Conservation (phyloP, 1,140 invertebrate species). For the Drosophila bocqueti region DNA sequence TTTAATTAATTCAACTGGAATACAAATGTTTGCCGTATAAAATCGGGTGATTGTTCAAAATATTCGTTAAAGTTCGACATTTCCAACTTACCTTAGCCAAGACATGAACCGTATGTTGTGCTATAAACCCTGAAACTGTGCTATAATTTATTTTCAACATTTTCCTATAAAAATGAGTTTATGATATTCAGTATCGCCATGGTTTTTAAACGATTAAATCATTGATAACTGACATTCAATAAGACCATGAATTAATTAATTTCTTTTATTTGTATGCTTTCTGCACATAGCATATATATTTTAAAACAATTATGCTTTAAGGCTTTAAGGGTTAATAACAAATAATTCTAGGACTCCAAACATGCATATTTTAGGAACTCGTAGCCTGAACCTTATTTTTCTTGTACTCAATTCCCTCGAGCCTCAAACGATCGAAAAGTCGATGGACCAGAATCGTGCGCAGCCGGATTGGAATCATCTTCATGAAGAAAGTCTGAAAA, state of each 20-base stretch:
- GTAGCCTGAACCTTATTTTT: constrained; percentile 25
- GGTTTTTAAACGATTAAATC: neutral
- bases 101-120: neutral
- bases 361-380: neutral
- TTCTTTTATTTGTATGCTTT: neutral
- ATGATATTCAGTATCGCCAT: too few relatives aligned
- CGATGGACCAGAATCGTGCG: constrained; percentile 57
- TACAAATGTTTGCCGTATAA: neutral
- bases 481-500: constrained; percentile 74
- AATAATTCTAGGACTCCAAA: too few relatives aligned
- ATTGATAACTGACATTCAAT: too few relatives aligned
- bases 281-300: neutral
- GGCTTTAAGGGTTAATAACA: too few relatives aligned
- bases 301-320: too few relatives aligned
- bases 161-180: neutral
- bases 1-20: neutral
- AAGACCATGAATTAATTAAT: neutral
- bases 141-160: neutral
- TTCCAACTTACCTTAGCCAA: neutral
- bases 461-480: constrained; percentile 61
- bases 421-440: constrained; percentile 57
- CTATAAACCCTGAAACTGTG: neutral
- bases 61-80: neutral
- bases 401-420: constrained; percentile 58
- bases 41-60: neutral